These are phyloP conservation scores for Trichosurus vulpecula DNA, from an alignment of 2,797 vertebrate genomes.

Conservation along the genomic window DNA sequence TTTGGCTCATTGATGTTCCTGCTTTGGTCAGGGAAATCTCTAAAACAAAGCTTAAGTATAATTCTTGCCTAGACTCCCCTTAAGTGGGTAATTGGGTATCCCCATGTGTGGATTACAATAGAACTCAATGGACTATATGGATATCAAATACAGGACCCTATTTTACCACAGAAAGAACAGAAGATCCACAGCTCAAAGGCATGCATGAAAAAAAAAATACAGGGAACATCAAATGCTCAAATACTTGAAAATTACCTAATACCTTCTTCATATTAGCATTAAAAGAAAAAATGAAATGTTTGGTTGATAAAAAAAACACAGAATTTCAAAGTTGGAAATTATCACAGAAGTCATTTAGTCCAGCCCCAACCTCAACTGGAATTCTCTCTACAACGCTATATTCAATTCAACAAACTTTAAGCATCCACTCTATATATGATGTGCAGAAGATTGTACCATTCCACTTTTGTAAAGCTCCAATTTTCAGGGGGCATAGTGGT, in stretches of 20 bases:
- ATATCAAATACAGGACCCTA: not conserved
- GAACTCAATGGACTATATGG: not conserved
- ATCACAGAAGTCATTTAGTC: not conserved
- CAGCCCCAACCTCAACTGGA: not conserved
- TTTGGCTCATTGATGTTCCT: not conserved
- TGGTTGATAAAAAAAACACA: not conserved
- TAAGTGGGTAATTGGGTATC: not conserved
- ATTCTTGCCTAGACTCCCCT: not conserved
- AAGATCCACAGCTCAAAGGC: not conserved
- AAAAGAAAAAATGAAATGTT: not conserved
- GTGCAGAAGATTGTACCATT: not conserved
- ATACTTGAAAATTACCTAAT: not conserved
- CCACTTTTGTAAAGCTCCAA: not conserved
- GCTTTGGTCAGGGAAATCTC: not conserved
- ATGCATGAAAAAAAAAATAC: not conserved
- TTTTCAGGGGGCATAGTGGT: too few relatives aligned
- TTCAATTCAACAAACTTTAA: not conserved
- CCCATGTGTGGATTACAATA: not conserved
- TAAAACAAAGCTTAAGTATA: not conserved
- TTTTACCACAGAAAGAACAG: not conserved
- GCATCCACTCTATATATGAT: not conserved
- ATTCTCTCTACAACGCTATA: not conserved
- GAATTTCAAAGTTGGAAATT: not conserved
- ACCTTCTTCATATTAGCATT: not conserved
- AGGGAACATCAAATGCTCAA: not conserved